Conservation (phyloP, 1,140 invertebrate species). For the Pogonus chalceus region DNA sequence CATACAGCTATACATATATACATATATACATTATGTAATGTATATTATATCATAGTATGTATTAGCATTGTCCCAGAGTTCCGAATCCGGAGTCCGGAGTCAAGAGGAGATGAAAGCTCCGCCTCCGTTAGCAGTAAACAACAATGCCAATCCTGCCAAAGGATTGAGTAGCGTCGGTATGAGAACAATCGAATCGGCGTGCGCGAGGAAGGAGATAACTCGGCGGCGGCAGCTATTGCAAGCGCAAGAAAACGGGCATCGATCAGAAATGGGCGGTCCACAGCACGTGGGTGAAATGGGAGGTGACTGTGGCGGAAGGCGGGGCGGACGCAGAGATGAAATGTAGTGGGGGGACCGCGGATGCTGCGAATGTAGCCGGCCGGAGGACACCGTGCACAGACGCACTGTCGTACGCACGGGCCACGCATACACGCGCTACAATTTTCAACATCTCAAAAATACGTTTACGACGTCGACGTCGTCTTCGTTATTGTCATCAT, state of each 20-base stretch:
- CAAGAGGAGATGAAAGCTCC: background rate
- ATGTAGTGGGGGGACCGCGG: background rate
- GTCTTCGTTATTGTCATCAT: background rate
- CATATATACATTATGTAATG: background rate
- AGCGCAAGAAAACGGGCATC: background rate
- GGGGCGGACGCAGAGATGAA: background rate
- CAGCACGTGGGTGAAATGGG: slow-evolving; percentile 2
- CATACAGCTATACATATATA: background rate
- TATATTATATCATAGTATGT: background rate
- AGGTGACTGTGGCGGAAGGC: background rate
- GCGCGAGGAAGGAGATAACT: background rate
- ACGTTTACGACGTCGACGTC: background rate
- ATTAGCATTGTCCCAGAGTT: background rate
- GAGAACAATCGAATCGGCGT: background rate
- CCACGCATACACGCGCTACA: background rate
- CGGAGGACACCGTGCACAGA: background rate
- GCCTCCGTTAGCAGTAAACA: background rate
- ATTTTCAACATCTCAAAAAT: background rate
- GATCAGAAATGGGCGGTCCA: slow-evolving; percentile 2
- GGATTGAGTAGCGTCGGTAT: too few relatives aligned
- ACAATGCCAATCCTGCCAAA: background rate
- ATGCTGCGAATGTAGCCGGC: background rate
- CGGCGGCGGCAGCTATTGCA: background rate
- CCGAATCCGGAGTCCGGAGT: background rate
- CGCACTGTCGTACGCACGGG: background rate